Conservation (phyloP, 1,140 invertebrate species). For the Teleogryllus occipitalis region DNA sequence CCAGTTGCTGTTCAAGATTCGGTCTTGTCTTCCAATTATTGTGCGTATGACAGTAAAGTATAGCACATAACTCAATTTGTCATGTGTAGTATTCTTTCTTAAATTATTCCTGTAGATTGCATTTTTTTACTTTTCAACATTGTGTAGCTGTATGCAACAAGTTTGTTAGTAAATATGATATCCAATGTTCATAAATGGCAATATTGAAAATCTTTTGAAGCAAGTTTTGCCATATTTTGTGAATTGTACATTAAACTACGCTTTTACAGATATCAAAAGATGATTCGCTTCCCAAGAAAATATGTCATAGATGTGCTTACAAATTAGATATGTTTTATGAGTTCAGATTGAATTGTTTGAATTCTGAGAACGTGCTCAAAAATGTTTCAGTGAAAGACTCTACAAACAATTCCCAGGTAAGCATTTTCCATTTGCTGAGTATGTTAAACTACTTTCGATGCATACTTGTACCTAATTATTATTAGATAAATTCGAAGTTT, state of each 20-base stretch:
- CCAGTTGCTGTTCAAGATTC: slow-evolving; percentile 57
- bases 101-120: slow-evolving; percentile 1
- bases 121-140: slow-evolving; percentile 26
- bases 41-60: slow-evolving; percentile 37
- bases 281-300: slow-evolving; percentile 59
- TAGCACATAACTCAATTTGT: no score
- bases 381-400: slow-evolving; percentile 58
- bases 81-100: slow-evolving; percentile 1
- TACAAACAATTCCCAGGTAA: slow-evolving; percentile 54
- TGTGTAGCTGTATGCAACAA: no score
- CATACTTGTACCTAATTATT: no score
- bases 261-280: slow-evolving; percentile 54
- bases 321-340: slow-evolving; percentile 58
- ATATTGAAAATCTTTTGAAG: background rate
- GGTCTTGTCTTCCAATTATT: slow-evolving; percentile 53
- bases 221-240: background rate
- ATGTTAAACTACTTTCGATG: no score
- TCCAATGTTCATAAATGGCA: no score
- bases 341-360: slow-evolving; percentile 52
- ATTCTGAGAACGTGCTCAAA: slow-evolving; percentile 52
- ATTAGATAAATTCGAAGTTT: no score
- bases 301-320: slow-evolving; percentile 55
- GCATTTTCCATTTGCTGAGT: slow-evolving; percentile 14
- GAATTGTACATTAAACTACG: no score
- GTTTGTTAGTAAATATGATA: no score